Conservation (phyloP, 2,888 invertebrate genomes). For the Macrophya annulata region DNA sequence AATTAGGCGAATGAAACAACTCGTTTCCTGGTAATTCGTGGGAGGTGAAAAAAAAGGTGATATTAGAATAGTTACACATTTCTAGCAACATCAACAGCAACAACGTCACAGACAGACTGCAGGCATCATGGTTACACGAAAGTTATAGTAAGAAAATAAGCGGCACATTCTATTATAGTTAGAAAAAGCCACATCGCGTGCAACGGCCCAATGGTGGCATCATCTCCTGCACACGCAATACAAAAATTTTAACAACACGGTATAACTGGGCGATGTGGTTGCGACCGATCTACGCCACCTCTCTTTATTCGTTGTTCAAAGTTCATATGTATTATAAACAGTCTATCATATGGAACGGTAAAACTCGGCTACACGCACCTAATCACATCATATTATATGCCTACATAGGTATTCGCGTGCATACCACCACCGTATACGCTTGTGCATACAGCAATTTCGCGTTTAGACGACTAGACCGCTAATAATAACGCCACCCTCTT, state of each 20-base stretch:
- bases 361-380: neutral
- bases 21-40: constrained; percentile 49
- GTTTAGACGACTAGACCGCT: constrained; percentile 38
- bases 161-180: constrained; percentile 35
- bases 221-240: constrained; percentile 61
- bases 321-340: neutral
- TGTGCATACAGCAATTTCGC: constrained; percentile 23
- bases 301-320: constrained; percentile 33
- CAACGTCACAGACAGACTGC: constrained; percentile 29
- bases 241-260: constrained; percentile 63
- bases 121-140: constrained; percentile 31
- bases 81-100: constrained; percentile 20
- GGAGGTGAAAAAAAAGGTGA: constrained; percentile 52
- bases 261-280: constrained; percentile 11
- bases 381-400: neutral
- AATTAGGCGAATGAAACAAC: constrained; percentile 38
- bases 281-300: constrained; percentile 36
- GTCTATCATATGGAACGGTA: neutral
- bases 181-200: constrained; percentile 54
- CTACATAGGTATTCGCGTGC: neutral
- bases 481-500: constrained; percentile 53
- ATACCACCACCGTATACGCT: constrained; percentile 6
- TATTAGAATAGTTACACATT: constrained; percentile 42
- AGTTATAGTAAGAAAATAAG: constrained; percentile 39
- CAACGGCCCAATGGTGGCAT: constrained; percentile 49